These are phyloP conservation scores for Trachurus trachurus DNA, from an alignment of 2,797 vertebrate genomes.

Conservation along the genomic window DNA sequence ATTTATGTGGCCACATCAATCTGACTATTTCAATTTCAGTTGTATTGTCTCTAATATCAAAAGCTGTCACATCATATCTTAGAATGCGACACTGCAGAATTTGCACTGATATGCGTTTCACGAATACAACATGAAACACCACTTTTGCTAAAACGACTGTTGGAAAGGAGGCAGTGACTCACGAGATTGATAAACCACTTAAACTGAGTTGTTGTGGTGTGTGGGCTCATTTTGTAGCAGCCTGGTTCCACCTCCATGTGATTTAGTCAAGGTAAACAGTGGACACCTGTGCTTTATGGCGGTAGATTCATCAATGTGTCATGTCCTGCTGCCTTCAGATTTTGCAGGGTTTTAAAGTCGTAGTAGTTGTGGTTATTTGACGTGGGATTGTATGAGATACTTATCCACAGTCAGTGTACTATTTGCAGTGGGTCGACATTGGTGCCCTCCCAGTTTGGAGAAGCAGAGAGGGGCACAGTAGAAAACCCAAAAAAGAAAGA, in stretches of 20 bases:
- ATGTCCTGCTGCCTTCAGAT: too few relatives aligned
- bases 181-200: background rate
- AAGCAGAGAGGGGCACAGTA: too few relatives aligned
- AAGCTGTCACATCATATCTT: background rate
- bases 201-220: background rate
- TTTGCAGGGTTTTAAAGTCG: too few relatives aligned
- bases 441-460: too few relatives aligned
- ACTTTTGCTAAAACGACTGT: background rate
- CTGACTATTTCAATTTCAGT: background rate
- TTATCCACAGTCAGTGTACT: too few relatives aligned
- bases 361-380: too few relatives aligned
- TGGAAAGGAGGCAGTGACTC: background rate
- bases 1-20: background rate
- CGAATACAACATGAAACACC: background rate
- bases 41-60: background rate
- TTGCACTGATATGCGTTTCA: conserved; percentile 2
- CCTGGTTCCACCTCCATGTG: background rate
- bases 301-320: too few relatives aligned
- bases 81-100: background rate
- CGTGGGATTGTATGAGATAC: too few relatives aligned
- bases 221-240: background rate
- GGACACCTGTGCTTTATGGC: background rate
- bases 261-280: background rate
- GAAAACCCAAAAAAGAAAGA: too few relatives aligned
- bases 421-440: too few relatives aligned